phyloP scores from a whole-genome alignment of 2,113 vertebrate genomes.

The Oryctolagus cuniculus region DNA sequence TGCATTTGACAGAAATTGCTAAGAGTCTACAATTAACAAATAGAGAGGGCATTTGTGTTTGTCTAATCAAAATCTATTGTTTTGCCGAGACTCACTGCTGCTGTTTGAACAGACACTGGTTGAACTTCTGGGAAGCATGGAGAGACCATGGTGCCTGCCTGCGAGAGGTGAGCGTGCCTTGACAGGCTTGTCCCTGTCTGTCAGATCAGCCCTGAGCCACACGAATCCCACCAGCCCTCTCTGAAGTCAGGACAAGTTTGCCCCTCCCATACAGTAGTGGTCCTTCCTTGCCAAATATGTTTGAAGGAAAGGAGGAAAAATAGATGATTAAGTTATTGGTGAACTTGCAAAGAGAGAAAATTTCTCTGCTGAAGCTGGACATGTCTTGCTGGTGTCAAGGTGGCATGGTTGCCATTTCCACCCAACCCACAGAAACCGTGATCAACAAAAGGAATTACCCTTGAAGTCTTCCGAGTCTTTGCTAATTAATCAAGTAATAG shows the following conservation, averaged over 20 bases:
- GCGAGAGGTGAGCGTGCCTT: background rate
- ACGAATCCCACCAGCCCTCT: background rate
- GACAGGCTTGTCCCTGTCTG: background rate
- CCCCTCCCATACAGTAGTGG: slow-evolving; percentile 62
- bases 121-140: slow-evolving; percentile 62
- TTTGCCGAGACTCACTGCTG: slow-evolving; percentile 44
- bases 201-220: slow-evolving; percentile 18
- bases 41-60: slow-evolving; percentile 76
- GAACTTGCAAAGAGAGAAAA: slow-evolving; percentile 52
- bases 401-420: background rate
- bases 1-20: slow-evolving; percentile 79
- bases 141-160: background rate
- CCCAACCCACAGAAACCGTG: background rate
- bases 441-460: slow-evolving; percentile 58
- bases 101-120: slow-evolving; percentile 69
- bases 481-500: slow-evolving; percentile 65
- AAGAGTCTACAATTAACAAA: slow-evolving; percentile 82
- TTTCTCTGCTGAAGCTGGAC: slow-evolving; percentile 33
- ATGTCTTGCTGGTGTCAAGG: background rate
- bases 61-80: slow-evolving; percentile 82
- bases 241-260: slow-evolving; percentile 60
- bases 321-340: slow-evolving; percentile 70
- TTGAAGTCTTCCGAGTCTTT: slow-evolving; percentile 53
- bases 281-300: slow-evolving; percentile 64
- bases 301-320: slow-evolving; percentile 55